phyloP scores from a whole-genome alignment of 2,113 vertebrate genomes.

The Lycocorax pyrrhopterus region DNA sequence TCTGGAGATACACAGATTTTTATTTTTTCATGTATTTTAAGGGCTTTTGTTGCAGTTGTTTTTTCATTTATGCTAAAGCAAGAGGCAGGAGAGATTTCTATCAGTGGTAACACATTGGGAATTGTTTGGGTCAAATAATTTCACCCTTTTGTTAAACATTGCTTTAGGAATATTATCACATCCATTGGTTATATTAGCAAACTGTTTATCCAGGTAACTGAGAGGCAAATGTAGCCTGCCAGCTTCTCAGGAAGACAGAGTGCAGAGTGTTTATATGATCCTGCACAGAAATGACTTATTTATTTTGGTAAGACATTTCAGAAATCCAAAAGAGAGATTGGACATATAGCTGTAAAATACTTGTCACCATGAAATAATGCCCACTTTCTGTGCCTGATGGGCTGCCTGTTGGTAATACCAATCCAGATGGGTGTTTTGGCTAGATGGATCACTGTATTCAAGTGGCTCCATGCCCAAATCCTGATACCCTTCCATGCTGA shows the following conservation, averaged over 20 bases:
- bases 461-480: neutral
- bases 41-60: neutral
- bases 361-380: neutral
- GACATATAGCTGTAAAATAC: neutral
- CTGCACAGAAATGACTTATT: constrained; percentile 60
- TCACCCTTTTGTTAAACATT: neutral
- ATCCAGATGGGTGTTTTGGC: neutral
- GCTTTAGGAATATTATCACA: constrained; percentile 43
- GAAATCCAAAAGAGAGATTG: constrained; percentile 23
- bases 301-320: constrained; percentile 44
- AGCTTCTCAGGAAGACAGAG: constrained; percentile 1
- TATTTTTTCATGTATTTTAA: neutral
- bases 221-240: neutral
- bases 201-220: constrained; percentile 31
- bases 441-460: neutral
- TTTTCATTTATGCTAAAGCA: neutral
- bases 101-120: neutral
- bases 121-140: constrained; percentile 42
- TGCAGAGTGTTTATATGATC: neutral
- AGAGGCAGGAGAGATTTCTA: constrained; percentile 16
- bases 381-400: neutral
- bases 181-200: constrained; percentile 29
- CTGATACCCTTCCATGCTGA: rapidly evolving
- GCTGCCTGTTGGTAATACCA: neutral
- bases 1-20: neutral